A percentile compares a stretch with the other conserved stretches of the same genome.
These are phyloP conservation scores for Trachurus trachurus DNA, from an alignment of 2,797 vertebrate genomes.

Conservation along the genomic window DNA sequence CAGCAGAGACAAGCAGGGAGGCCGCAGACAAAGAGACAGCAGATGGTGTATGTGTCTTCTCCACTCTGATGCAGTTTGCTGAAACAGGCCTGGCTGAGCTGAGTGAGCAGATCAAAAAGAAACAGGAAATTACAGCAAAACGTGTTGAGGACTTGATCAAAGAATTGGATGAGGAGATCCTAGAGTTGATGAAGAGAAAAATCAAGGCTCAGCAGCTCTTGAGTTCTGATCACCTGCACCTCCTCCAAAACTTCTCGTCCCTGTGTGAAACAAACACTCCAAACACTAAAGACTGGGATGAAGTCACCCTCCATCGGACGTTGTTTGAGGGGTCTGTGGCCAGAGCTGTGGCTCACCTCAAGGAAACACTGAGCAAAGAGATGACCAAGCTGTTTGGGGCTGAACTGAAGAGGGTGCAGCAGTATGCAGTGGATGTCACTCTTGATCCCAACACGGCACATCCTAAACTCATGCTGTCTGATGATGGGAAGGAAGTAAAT, in stretches of 20 bases:
- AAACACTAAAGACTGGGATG: not conserved
- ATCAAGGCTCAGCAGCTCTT: not conserved
- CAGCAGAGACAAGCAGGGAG: not conserved
- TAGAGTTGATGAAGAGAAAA: constrained; percentile 1
- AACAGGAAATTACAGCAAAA: not conserved
- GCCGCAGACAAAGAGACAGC: constrained; percentile 19
- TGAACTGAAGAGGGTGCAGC: not conserved
- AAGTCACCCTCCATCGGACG: not conserved
- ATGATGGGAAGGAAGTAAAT: not conserved
- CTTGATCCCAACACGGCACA: not conserved
- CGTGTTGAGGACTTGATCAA: not conserved
- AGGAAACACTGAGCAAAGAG: constrained; percentile 33
- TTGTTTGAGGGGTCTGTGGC: not conserved
- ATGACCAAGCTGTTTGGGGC: constrained; percentile 21
- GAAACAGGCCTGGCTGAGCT: constrained; percentile 48
- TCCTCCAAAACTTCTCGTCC: not conserved
- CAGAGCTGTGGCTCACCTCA: constrained; percentile 20
- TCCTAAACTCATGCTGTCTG: not conserved
- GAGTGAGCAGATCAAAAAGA: not conserved
- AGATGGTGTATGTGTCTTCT: constrained; percentile 3
- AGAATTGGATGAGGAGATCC: constrained; percentile 46
- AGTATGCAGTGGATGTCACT: not conserved
- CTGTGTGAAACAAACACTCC: not conserved
- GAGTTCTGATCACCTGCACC: not conserved
- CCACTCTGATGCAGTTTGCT: constrained; percentile 12